These are phyloP conservation scores for Trachymyrmex septentrionalis DNA, from an alignment of 1,140 invertebrate genomes.

Conservation along the genomic window DNA sequence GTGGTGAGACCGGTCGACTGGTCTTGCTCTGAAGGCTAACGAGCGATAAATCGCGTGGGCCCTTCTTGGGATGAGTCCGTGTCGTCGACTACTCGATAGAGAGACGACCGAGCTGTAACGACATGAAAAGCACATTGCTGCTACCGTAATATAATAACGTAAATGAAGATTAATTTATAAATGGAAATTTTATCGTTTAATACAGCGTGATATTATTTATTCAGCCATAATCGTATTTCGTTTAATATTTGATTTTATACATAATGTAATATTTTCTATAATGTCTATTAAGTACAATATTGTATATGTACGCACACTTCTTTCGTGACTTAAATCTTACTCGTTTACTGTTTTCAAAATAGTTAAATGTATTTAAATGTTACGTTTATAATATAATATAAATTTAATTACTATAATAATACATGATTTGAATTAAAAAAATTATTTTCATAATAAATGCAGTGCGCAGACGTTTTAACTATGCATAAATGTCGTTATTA, in stretches of 20 bases:
- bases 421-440: not conserved
- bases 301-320: too few species aligned
- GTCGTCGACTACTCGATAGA: conserved; percentile 51
- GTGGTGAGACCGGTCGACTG: not conserved
- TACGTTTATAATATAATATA: too few species aligned
- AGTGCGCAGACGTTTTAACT: not conserved
- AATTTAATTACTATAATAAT: not conserved
- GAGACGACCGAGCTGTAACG: conserved; percentile 57
- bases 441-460: not conserved
- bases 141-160: conserved; percentile 61
- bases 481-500: conserved; percentile 28
- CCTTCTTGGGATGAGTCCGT: conserved; percentile 39
- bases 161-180: conserved; percentile 54
- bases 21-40: conserved; percentile 57
- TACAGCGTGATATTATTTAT: conserved; percentile 37
- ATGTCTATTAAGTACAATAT: too few species aligned
- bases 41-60: conserved; percentile 73
- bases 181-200: conserved; percentile 39
- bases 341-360: too few species aligned
- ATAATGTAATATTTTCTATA: not conserved
- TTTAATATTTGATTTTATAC: conserved; percentile 3
- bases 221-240: not conserved
- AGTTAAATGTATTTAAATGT: too few species aligned
- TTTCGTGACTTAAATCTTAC: too few species aligned
- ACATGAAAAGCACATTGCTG: conserved; percentile 59